Base-by-base conservation (phyloP, 2,888 invertebrate genomes). In the Caprella mutica region DNA sequence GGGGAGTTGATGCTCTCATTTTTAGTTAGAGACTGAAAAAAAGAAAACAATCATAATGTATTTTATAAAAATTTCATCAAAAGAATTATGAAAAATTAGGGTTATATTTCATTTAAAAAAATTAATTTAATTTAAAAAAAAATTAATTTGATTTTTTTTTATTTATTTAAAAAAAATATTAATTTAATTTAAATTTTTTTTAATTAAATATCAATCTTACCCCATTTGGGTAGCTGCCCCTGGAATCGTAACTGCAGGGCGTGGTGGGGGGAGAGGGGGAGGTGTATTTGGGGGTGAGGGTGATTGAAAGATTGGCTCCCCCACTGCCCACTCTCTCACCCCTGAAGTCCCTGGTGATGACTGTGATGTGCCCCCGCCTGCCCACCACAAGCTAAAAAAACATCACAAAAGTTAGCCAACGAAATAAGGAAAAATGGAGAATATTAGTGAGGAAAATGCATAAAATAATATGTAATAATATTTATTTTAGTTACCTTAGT, bases 341-440 rank as follows among this genome's bases (percentile, higher is more conserved):
- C 19, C 58, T 69, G 24, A 68, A 58, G 56, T 71, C 70, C 65
- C 73, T 72, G 21, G 73, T 72, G 27, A 71, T 72, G 52, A 74
- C 69, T 35, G 71, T 72, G 21, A 74, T 69, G 23, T 70, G 65
- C n/a, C 70, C 66, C n/a, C 55, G 55, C n/a, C 60, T 55, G 4
- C 64, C 60, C 14, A 58, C 64, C 6, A 39, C 50, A 8, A 59
- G 53, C 63, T 63, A 58, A 12, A 33, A 14, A 2, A 35, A 14
- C 14, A 48, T 14, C 35, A 35, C 35, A 35, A 35, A 35, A 35
- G n/a, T n/a, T n/a, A n/a, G 42, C 17, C 8, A 42, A 12, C 8
- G 21, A 8, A 42, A 8, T n/a, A 42, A 42, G 8, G 17, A 19
- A n/a, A 42, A 8, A 42, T 12, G 8, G 17, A 42, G 8, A 8